A percentile compares a stretch with the other conserved stretches of the same genome.
These are phyloP conservation scores for Poeciliopsis paucimaculata DNA, from an alignment of 2,797 vertebrate genomes.

Conservation along the genomic window DNA sequence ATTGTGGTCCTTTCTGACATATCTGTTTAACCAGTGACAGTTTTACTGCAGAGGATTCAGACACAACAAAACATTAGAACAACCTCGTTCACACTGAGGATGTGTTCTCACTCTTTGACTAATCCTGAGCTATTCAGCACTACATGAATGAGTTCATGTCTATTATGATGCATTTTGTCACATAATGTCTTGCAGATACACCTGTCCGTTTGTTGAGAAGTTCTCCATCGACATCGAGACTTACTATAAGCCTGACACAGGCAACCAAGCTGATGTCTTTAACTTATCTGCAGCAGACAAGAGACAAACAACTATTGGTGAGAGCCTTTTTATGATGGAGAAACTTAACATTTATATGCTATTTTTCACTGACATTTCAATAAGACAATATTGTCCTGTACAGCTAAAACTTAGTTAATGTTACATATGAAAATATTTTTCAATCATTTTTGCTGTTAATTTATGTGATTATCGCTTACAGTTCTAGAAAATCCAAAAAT, in stretches of 20 bases:
- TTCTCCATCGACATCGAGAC: constrained; percentile 99
- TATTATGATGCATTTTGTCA: neutral
- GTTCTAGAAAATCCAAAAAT: neutral
- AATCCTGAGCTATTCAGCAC: constrained; percentile 16
- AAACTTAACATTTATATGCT: neutral
- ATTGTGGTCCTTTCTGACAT: constrained; percentile 56
- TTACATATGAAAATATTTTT: neutral
- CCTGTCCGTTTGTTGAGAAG: constrained; percentile 98
- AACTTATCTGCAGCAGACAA: constrained; percentile 91
- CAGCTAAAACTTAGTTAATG: neutral
- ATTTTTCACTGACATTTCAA: neutral
- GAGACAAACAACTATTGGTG: constrained; percentile 90
- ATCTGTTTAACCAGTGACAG: constrained; percentile 58
- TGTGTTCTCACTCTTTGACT: constrained; percentile 17
- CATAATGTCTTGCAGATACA: constrained; percentile 84
- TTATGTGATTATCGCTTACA: neutral
- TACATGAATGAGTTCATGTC: constrained; percentile 7
- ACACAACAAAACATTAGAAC: constrained; percentile 51
- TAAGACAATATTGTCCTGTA: neutral
- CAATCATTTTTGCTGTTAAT: neutral
- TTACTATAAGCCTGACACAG: constrained; percentile 92
- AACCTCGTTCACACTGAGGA: constrained; percentile 40
- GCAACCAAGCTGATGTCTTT: constrained; percentile 91
- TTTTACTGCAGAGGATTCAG: constrained; percentile 46
- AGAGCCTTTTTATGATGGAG: constrained; percentile 29